Percentiles rank a stretch among this genome's conserved stretches.
phyloP scores from a whole-genome alignment of 2,797 vertebrate genomes.

The Crypturellus tataupa region DNA sequence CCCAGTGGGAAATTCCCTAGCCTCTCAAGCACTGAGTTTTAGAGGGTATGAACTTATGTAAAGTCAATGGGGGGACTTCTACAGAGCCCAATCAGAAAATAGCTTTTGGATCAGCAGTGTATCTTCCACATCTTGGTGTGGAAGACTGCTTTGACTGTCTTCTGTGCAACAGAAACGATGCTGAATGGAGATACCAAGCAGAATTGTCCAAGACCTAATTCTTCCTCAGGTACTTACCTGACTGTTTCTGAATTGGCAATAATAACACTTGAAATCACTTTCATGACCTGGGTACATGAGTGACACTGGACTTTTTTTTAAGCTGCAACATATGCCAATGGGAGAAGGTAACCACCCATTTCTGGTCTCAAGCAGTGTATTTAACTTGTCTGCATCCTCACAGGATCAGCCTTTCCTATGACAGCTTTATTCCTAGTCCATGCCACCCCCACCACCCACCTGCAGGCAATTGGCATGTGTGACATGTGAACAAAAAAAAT shows the following conservation, averaged over 20 bases:
- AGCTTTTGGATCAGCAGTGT: not conserved
- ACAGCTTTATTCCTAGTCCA: slow-evolving; percentile 27
- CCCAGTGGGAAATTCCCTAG: slow-evolving; percentile 50
- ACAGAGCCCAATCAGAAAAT: not conserved
- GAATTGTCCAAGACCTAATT: not conserved
- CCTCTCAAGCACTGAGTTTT: not conserved
- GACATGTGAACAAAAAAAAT: not conserved
- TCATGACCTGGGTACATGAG: too few species aligned
- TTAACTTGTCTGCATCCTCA: not conserved
- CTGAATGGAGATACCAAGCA: not conserved
- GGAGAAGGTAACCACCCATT: not conserved
- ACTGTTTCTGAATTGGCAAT: not conserved
- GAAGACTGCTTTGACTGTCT: not conserved
- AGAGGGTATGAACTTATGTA: slow-evolving; percentile 26
- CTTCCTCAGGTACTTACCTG: not conserved
- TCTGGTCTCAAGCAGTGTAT: not conserved
- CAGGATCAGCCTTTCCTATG: slow-evolving; percentile 5
- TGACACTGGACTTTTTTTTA: not conserved
- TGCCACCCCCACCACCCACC: not conserved
- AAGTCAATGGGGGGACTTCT: not conserved
- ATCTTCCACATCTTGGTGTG: not conserved
- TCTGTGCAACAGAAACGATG: not conserved
- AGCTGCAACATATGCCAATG: not conserved
- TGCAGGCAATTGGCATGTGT: slow-evolving; percentile 6
- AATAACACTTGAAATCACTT: not conserved